These are phyloP conservation scores for Leptopilina clavipes DNA, from an alignment of 1,140 invertebrate genomes.

Conservation along the genomic window DNA sequence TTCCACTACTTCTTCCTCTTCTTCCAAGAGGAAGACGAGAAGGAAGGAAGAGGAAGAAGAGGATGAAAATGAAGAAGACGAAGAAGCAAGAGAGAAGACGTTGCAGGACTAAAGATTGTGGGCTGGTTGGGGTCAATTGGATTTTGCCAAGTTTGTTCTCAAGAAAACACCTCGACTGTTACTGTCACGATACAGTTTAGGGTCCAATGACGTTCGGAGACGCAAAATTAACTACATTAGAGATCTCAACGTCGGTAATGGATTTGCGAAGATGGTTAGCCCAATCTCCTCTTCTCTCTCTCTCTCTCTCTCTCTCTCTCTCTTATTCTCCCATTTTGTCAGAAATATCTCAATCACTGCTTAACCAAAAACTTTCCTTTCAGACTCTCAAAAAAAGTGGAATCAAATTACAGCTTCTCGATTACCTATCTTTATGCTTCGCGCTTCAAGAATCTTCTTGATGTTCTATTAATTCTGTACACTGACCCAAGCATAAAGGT, in stretches of 20 bases:
- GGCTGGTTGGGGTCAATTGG: conserved; percentile 46
- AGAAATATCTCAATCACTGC: conserved; percentile 15
- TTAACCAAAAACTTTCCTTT: not conserved
- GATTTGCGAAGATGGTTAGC: conserved; percentile 46
- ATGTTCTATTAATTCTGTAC: not conserved
- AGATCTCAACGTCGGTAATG: conserved; percentile 50
- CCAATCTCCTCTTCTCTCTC: conserved; percentile 30
- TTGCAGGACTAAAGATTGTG: conserved; percentile 23
- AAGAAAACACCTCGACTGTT: conserved; percentile 49
- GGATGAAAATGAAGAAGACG: conserved; percentile 38
- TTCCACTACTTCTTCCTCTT: conserved; percentile 33
- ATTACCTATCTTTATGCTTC: conserved; percentile 6
- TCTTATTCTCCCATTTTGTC: not conserved
- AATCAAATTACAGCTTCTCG: conserved; percentile 1
- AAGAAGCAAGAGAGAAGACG: conserved; percentile 39
- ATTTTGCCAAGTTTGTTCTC: conserved; percentile 50
- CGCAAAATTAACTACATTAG: conserved; percentile 52
- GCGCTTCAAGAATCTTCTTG: conserved; percentile 1
- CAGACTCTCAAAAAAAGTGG: not conserved
- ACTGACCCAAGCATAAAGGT: not conserved
- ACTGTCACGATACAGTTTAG: conserved; percentile 42
- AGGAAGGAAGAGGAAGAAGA: conserved; percentile 42
- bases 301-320: not conserved
- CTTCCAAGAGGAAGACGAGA: conserved; percentile 30
- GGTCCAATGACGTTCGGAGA: conserved; percentile 36